A percentile compares a stretch with the other conserved stretches of the same genome.
Evolutionary conservation across 2,797 vertebrate species (phyloP).

Genomic region (Mus spretus): DNA sequence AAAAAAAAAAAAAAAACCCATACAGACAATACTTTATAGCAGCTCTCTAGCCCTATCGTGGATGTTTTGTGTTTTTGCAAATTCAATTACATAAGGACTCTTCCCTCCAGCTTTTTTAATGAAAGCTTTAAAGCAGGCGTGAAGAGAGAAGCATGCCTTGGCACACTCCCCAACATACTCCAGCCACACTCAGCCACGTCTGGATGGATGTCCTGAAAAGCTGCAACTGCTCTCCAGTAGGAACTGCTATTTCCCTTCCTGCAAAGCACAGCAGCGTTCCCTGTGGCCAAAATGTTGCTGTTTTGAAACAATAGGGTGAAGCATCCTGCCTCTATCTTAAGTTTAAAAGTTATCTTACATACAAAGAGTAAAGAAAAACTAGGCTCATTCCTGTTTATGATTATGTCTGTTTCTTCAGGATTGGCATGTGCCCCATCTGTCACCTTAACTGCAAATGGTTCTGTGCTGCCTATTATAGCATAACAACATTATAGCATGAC

Average conservation of each 20-base stretch:
- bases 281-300: not conserved
- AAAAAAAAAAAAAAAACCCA: not conserved
- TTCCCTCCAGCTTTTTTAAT: not conserved
- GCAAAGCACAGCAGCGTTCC: not conserved
- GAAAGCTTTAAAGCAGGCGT: not conserved
- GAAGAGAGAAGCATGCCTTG: not conserved
- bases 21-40: not conserved
- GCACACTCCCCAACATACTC: not conserved
- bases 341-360: not conserved
- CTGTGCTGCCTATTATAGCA: not conserved
- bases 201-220: not conserved
- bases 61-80: conserved; percentile 24
- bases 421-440: not conserved
- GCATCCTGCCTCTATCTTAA: not conserved
- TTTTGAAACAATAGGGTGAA: not conserved
- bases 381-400: not conserved
- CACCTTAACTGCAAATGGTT: not conserved
- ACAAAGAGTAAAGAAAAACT: not conserved
- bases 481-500: too few relatives aligned
- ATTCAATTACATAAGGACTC: not conserved
- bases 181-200: not conserved
- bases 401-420: not conserved
- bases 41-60: not conserved
- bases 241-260: not conserved
- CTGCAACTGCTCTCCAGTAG: not conserved